Evolutionary conservation across 1,140 invertebrate genomes (phyloP), one percentile per base, ranked within the genome.

Genomic region (Acromyrmex heyeri): DNA sequence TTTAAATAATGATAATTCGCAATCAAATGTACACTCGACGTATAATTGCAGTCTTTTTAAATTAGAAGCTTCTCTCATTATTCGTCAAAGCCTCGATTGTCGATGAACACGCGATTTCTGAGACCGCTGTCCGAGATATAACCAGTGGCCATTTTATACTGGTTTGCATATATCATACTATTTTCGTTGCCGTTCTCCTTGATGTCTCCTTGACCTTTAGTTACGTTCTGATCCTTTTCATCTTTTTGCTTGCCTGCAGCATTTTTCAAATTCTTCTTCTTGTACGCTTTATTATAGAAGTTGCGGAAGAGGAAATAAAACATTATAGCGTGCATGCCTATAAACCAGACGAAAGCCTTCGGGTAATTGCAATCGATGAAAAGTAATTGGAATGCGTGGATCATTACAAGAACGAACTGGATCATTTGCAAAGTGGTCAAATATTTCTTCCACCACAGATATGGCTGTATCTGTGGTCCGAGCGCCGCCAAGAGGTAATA

Each of bases 381-480:
- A 69, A 98, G 95, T 38, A 98, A 94, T 94, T 98, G 98, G 95
- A 98, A 97, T 14, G 98, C 97, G 93, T 98, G 98, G 4, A 97
- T 93, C 95, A 97, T 97, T 1, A 98, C 97, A 1, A 97, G 90
- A 1, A 98, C 94, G 90, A 99, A 99, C 94, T 99, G 98, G 3
- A 97, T 96, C 97, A 99, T 97, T 95, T 99, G 98, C 87, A 99
- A 93, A 2, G 96, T 96, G 0, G 98, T 99, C 57, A 99, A 94
- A 92, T 99, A 98, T 92, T 97, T 98, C 95, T 99, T 99, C 98
- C 98, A 99, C 98, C 98, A 99, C 8, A 99, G 95, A 92, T 97
- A 98, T 75, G 97, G 98, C 93, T 98, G 98, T 90, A 98, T 96
- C 64, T 96, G 96, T 0, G 98, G 98, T 64, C 98, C 98, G 87